Conservation (phyloP, 2,113 vertebrate genomes). For the Bagarius yarrelli region DNA sequence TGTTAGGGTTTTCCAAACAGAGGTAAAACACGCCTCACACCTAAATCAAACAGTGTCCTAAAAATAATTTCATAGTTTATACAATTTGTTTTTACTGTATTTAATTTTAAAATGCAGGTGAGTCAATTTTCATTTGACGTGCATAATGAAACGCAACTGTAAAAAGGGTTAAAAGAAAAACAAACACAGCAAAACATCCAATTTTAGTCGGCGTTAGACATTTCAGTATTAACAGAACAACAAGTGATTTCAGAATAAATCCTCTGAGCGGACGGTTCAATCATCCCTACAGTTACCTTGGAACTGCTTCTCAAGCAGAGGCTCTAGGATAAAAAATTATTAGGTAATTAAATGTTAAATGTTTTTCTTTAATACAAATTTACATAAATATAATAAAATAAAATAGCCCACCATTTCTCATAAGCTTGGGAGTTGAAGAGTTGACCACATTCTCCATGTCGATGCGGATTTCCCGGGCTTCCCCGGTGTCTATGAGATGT, state of each 20-base stretch:
- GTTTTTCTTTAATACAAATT: constrained; percentile 42
- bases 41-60: not conserved
- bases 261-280: constrained; percentile 56
- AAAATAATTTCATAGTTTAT: not conserved
- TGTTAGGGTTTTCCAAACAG: too few species aligned
- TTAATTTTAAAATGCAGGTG: too few species aligned
- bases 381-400: not conserved
- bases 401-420: constrained; percentile 80
- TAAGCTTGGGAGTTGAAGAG: constrained; percentile 84
- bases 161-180: not conserved
- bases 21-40: too few species aligned
- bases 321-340: constrained; percentile 69
- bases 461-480: constrained; percentile 81
- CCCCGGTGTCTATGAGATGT: constrained; percentile 87
- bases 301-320: constrained; percentile 71
- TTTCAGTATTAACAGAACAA: constrained; percentile 25
- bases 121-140: too few species aligned
- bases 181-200: not conserved
- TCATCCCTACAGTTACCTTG: constrained; percentile 65
- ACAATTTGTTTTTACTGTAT: not conserved
- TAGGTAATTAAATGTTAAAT: constrained; percentile 60
- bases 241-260: constrained; percentile 35
- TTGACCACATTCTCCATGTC: constrained; percentile 90
- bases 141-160: not conserved
- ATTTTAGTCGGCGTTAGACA: not conserved